Evolutionary conservation across 2,888 invertebrate genomes (phyloP), one percentile per base, ranked within the genome.

Genomic region (Crematogaster levior): DNA sequence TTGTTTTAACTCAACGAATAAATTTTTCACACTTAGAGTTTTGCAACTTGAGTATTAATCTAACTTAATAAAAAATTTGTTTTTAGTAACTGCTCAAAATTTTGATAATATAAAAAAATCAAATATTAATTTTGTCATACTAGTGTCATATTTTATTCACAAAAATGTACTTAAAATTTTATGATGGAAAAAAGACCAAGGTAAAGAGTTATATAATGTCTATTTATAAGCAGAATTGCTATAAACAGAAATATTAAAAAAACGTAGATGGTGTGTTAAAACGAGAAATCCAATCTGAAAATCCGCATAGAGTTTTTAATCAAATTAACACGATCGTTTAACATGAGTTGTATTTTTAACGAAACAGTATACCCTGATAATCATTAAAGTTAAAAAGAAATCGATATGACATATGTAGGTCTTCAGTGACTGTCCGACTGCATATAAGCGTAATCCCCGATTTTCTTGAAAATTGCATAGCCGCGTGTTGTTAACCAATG

Each of bases 401-500:
- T 80, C 30, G 18, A 79, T 81, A 70, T 82, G 74, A 75, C 80
- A 81, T 85, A n/a, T 66, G 24, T 84, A 63, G 63, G 48, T 84
- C 70, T 80, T 86, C 83, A 84, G 75, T 83, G 77, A 60, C 58
- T 82, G 48, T 85, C 61, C n/a, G 70, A 68, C 58, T 63, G 72
- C 61, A 65, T 61, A 43, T 82, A 60, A 82, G 83, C 72, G 48
- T 56, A 72, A 61, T 66, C 43, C 84, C 72, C 10, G 61, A 83
- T 79, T 73, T 75, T 37, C 66, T 73, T 34, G 46, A 30, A 37
- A 27, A 73, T 79, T 73, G 46, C 58, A 65, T 70, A 48, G 34
- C 30, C 46, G 70, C 10, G 24, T 65, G 66, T 21, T 85, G 63
- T 95, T 97, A 98, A 93, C 99, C 99, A 92, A 99, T 97, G 94